Evolutionary conservation across 2,888 invertebrate genomes (phyloP), one percentile per base, ranked within the genome.

Genomic region (Apamea epomidion): DNA sequence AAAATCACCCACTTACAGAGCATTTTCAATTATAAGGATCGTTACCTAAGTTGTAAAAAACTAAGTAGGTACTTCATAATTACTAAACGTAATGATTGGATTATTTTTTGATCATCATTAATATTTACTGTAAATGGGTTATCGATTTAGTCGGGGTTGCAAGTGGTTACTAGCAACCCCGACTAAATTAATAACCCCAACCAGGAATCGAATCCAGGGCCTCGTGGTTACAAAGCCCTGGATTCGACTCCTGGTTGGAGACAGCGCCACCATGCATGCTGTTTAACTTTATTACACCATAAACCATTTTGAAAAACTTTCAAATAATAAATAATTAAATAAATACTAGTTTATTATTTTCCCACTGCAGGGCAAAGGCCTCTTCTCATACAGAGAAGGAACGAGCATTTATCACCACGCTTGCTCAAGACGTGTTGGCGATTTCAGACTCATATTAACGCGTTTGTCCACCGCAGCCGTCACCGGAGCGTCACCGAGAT

Each of bases 121-220:
- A 37, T 62, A 64, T 76, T 82, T 76, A 71, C 16, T 78, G 78
- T 65, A 42, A 70, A 42, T 75, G 10, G 10, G 45, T 74, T 80
- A 65, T 32, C 32, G 3, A 14, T 25, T 16, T 25, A 5, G 14
- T 60, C 6, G 25, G 37, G 42, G 51, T 51, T 7, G 16, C 21
- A 29, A 29, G 48, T 37, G 76, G 48, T 21, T 21, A 10, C 37
- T 37, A 0, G 37, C 37, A 37, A 37, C 37, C 0, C 37, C 37
- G 37, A 37, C 5, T 37, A 37, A 37, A 42, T 42, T 0, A 7
- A 42, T 42, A 42, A 42, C 42, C 42, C 42, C 42, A 42, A 42
- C 42, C 42, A 42, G 42, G 42, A 42, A 42, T 42, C 42, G 42
- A 42, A 42, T 42, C 37, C 37, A 37, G 37, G 37, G 37, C 37